phyloP scores from a whole-genome alignment of 2,888 invertebrate species.

The Hemaris fuciformis region DNA sequence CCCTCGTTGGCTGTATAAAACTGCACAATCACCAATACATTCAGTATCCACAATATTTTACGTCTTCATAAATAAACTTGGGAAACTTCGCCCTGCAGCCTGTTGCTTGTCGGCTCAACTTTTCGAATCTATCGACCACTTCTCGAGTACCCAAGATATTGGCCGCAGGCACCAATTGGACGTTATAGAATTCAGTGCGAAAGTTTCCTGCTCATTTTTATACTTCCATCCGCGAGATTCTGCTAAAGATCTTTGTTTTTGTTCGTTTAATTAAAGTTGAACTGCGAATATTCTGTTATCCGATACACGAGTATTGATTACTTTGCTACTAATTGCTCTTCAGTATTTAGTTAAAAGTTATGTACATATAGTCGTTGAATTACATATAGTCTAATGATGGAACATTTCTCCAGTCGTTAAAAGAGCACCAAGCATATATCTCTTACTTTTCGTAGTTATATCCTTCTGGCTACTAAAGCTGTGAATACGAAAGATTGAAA shows the following conservation, averaged over 20 bases:
- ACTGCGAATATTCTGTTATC: background rate
- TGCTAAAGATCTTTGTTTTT: background rate
- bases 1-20: background rate
- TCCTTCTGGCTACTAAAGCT: too few relatives aligned
- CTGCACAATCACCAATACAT: background rate
- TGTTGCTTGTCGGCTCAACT: slow-evolving; percentile 27
- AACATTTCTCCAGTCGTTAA: too few relatives aligned
- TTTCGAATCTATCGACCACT: slow-evolving; percentile 18
- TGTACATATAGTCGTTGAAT: background rate
- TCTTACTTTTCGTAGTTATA: too few relatives aligned
- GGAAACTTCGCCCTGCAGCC: slow-evolving; percentile 20
- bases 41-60: slow-evolving; percentile 4
- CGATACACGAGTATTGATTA: background rate
- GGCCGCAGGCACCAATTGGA: background rate
- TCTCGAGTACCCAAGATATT: slow-evolving; percentile 7
- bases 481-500: too few relatives aligned
- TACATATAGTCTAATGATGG: too few relatives aligned
- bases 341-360: too few relatives aligned
- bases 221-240: background rate
- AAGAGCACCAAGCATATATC: too few relatives aligned
- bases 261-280: background rate
- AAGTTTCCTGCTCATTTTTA: slow-evolving; percentile 5
- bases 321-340: background rate
- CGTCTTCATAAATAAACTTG: slow-evolving; percentile 11
- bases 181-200: slow-evolving; percentile 6